Conservation (phyloP, 2,888 invertebrate genomes). For the Leptarthrus brevirostris region DNA sequence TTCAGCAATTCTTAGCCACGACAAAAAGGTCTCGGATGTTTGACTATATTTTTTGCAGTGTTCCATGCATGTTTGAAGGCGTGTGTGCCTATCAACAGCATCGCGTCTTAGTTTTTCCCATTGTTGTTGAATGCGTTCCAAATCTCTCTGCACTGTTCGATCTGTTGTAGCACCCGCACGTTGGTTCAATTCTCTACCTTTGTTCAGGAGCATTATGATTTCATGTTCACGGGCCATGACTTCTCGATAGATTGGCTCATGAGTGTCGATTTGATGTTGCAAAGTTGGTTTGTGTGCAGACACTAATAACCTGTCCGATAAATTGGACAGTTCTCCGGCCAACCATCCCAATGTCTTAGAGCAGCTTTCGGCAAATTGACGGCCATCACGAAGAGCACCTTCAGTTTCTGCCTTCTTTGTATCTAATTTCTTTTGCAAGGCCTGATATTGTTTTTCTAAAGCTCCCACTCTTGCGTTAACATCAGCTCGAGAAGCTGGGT, state of each 20-base stretch:
- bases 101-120: slow-evolving; percentile 94
- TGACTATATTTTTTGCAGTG: slow-evolving; percentile 91
- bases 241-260: slow-evolving; percentile 90
- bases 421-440: slow-evolving; percentile 89
- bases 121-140: slow-evolving; percentile 89
- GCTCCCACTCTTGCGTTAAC: slow-evolving; percentile 88
- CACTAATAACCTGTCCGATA: slow-evolving; percentile 82
- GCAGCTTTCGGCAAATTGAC: slow-evolving; percentile 90
- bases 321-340: slow-evolving; percentile 79
- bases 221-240: slow-evolving; percentile 92
- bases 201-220: slow-evolving; percentile 92
- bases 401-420: slow-evolving; percentile 92
- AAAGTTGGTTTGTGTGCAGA: slow-evolving; percentile 87
- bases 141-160: slow-evolving; percentile 77
- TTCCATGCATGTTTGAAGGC: slow-evolving; percentile 90
- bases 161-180: slow-evolving; percentile 68
- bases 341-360: slow-evolving; percentile 92
- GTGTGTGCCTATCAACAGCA: slow-evolving; percentile 85
- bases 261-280: slow-evolving; percentile 87
- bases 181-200: slow-evolving; percentile 79
- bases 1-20: slow-evolving; percentile 90
- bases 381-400: slow-evolving; percentile 84
- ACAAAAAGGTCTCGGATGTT: slow-evolving; percentile 85
- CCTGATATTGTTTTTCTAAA: slow-evolving; percentile 88
- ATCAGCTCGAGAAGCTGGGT: slow-evolving; percentile 90